A percentile compares a stretch with the other conserved stretches of the same genome.
Conservation (phyloP, 2,797 vertebrate species). For the Myripristis jacobus region DNA sequence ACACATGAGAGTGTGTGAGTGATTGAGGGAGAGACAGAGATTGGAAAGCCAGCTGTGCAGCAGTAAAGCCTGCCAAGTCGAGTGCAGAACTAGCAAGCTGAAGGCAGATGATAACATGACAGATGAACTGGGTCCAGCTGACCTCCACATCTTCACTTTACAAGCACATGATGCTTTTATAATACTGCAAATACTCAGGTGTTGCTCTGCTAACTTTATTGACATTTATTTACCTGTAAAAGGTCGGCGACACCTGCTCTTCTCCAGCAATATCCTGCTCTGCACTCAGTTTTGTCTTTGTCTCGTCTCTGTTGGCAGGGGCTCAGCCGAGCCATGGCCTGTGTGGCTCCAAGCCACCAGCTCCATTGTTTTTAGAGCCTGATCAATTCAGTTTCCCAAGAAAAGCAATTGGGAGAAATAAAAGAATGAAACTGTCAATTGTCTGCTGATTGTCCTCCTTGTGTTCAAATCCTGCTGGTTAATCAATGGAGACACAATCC, state of each 20-base stretch:
- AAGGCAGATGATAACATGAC: slow-evolving; percentile 70
- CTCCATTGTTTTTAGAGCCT: slow-evolving; percentile 45
- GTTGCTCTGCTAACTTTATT: slow-evolving; percentile 20
- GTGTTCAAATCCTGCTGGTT: slow-evolving; percentile 35
- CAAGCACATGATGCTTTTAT: slow-evolving; percentile 29
- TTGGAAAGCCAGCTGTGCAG: slow-evolving; percentile 71
- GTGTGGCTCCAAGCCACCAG: slow-evolving; percentile 36
- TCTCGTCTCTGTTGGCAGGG: slow-evolving; percentile 15
- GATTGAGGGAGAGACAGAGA: slow-evolving; percentile 48
- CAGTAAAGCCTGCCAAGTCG: slow-evolving; percentile 65
- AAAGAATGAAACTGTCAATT: slow-evolving; percentile 32
- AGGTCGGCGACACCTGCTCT: not conserved
- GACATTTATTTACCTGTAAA: slow-evolving; percentile 36
- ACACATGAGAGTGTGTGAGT: slow-evolving; percentile 18
- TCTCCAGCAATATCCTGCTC: slow-evolving; percentile 15
- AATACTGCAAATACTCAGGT: slow-evolving; percentile 40
- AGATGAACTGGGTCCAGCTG: slow-evolving; percentile 74
- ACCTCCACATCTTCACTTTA: slow-evolving; percentile 64
- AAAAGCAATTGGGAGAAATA: slow-evolving; percentile 9
- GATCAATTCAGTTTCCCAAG: slow-evolving; percentile 55
- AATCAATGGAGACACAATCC: slow-evolving; percentile 43
- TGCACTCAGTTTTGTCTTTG: slow-evolving; percentile 8
- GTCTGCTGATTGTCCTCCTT: slow-evolving; percentile 43
- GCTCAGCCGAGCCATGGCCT: slow-evolving; percentile 28
- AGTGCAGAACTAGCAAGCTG: slow-evolving; percentile 59